These are phyloP conservation scores for Zygogramma bicolorata DNA, from an alignment of 2,888 invertebrate genomes.

Conservation along the genomic window DNA sequence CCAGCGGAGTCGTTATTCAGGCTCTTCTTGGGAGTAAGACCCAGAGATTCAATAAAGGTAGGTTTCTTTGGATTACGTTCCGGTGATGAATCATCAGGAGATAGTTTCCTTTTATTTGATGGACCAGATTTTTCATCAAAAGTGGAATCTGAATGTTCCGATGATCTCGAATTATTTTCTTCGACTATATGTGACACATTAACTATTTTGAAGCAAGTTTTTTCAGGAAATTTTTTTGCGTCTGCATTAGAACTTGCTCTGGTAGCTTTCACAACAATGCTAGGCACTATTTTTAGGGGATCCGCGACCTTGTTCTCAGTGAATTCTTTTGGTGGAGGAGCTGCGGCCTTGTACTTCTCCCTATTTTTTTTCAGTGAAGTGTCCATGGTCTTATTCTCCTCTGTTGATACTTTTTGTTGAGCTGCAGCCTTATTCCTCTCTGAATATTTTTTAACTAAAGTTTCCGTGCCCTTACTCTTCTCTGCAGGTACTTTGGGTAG, in stretches of 20 bases:
- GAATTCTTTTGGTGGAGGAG: too few relatives aligned
- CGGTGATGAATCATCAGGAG: not conserved
- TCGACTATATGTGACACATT: not conserved
- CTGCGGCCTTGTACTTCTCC: too few relatives aligned
- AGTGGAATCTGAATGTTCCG: not conserved
- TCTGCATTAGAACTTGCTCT: too few relatives aligned
- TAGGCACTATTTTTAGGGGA: too few relatives aligned
- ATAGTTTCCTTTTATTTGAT: not conserved
- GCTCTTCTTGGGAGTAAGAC: not conserved
- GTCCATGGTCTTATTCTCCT: too few relatives aligned
- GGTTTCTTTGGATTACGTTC: not conserved
- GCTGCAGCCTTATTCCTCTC: too few relatives aligned
- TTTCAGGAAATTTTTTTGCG: not conserved
- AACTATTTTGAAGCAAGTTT: not conserved
- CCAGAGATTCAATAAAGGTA: not conserved
- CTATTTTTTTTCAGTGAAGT: too few relatives aligned
- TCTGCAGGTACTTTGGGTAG: not conserved
- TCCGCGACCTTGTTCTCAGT: too few relatives aligned
- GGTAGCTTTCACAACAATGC: too few relatives aligned
- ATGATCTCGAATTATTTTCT: not conserved
- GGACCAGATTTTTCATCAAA: not conserved
- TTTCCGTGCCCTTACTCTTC: too few relatives aligned
- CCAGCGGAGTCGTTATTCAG: not conserved
- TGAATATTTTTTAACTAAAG: too few relatives aligned
- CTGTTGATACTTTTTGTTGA: too few relatives aligned